phyloP scores from a whole-genome alignment of 1,140 invertebrate species.

The Calephelis virginiensis region DNA sequence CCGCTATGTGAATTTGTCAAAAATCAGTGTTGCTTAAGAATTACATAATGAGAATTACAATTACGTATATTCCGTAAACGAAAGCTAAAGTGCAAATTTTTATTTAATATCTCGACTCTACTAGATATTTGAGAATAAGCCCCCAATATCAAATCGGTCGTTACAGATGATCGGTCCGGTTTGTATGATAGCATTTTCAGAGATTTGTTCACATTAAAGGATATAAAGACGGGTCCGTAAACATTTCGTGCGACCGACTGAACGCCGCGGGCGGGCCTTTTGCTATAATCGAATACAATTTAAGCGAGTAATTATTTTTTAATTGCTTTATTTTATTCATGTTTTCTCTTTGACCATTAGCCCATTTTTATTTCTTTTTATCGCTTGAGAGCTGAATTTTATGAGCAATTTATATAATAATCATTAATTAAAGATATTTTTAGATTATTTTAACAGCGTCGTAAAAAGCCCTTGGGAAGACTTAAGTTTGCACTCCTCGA shows the following conservation, averaged over 20 bases:
- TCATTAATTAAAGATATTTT: too few species aligned
- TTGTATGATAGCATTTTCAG: conserved; percentile 6
- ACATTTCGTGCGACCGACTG: conserved; percentile 8
- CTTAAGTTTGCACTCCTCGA: too few species aligned
- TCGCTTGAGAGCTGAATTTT: background rate
- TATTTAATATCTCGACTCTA: background rate
- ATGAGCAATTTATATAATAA: too few species aligned
- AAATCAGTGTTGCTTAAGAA: too few species aligned
- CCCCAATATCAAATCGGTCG: conserved; percentile 2
- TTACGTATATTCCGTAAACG: too few species aligned
- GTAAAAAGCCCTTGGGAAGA: too few species aligned
- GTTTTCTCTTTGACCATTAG: conserved; percentile 1
- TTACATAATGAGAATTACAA: too few species aligned
- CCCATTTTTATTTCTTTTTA: background rate
- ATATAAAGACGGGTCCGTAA: conserved; percentile 6
- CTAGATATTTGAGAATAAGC: background rate
- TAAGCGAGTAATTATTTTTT: conserved; percentile 2
- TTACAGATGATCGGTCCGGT: conserved; percentile 4
- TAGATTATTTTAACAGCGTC: too few species aligned
- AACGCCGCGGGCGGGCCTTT: conserved; percentile 8
- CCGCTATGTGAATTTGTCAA: too few species aligned
- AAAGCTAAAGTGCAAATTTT: background rate
- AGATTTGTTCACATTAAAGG: conserved; percentile 14
- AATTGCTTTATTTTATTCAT: conserved; percentile 13
- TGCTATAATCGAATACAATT: conserved; percentile 2